Conservation (phyloP, 2,888 invertebrate species). For the Catocala nupta region DNA sequence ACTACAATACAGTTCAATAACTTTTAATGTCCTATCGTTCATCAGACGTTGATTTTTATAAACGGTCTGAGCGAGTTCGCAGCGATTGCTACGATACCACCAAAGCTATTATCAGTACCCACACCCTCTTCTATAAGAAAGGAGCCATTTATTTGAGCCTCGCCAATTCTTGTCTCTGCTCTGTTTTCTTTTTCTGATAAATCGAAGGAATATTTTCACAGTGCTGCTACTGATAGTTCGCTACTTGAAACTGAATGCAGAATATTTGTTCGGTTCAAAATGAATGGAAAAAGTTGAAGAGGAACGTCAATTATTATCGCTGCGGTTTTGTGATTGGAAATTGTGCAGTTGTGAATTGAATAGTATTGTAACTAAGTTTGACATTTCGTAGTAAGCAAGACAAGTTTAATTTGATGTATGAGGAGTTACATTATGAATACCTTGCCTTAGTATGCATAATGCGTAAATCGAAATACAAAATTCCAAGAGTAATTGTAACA, state of each 20-base stretch:
- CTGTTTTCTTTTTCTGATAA: conserved; percentile 44
- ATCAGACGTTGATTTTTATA: conserved; percentile 22
- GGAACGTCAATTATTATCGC: conserved; percentile 15
- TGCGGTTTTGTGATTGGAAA: conserved; percentile 18
- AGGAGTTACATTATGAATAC: too few species aligned
- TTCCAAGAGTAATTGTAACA: too few species aligned
- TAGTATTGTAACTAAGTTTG: background rate
- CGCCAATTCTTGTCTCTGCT: conserved; percentile 31
- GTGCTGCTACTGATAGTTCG: conserved; percentile 18
- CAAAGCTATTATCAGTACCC: conserved; percentile 54
- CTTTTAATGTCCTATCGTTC: conserved; percentile 11
- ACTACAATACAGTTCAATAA: background rate
- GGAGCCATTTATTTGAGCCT: conserved; percentile 61
- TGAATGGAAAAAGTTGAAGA: conserved; percentile 18
- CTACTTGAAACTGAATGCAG: conserved; percentile 20
- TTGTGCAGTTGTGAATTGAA: background rate
- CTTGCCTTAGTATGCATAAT: too few species aligned
- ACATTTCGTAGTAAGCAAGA: background rate
- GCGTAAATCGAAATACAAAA: too few species aligned
- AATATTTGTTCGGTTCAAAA: conserved; percentile 16
- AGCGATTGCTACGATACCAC: conserved; percentile 8
- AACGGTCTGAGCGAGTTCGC: conserved; percentile 1
- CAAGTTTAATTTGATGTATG: background rate
- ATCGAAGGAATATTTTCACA: conserved; percentile 32
- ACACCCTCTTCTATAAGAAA: conserved; percentile 53